Base-by-base conservation (phyloP, 2,113 vertebrate genomes). In the Eira barbara region DNA sequence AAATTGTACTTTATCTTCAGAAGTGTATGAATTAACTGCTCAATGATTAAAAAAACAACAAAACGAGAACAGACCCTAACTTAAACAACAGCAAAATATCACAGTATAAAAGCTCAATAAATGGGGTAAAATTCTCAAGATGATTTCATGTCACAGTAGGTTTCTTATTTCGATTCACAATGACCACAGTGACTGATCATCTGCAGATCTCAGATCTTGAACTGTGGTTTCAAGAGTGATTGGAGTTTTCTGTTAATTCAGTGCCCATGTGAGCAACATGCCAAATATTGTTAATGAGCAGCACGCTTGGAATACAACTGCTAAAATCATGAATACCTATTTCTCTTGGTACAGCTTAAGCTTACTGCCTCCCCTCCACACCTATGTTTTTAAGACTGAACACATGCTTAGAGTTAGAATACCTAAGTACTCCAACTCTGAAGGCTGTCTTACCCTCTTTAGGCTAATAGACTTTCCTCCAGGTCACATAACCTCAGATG, bases 311-410 rank as follows among this genome's bases (percentile, higher is more conserved):
- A 94, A 85, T 27, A 31, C n/a, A 34, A 71, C 10, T 18, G 36
- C 17, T 11, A 59, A 67, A 95, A 61, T 20, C 36, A 92, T 27
- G 45, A 80, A 78, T 59, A 39, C 18, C 96, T 21, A 49, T 61
- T 95, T 97, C 94, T 67, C 49, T 67, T 31, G 4, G 17, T 95
- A 87, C 87, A 91, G 85, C 82, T 96, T 39, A 92, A 90, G 34
- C 79, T 45, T 65, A 74, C 7, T 36, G 94, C 57, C 29, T 14
- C 25, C 25, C 78, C 31, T 1, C 55, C 34, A 90, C 14, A 45
- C 34, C 71, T 29, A 49, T 73, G 17, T 42, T 87, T 93, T n/a
- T 34, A 59, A 86, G 49, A 57, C 17, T 59, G 61, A 88, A 82
- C 2, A 39, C 11, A 49, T 3, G 2, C 36, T 79, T 49, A 91